A percentile compares a stretch with the other conserved stretches of the same genome.
These are phyloP conservation scores for Lumbricus terrestris DNA, from an alignment of 2,888 invertebrate species.

Conservation along the genomic window DNA sequence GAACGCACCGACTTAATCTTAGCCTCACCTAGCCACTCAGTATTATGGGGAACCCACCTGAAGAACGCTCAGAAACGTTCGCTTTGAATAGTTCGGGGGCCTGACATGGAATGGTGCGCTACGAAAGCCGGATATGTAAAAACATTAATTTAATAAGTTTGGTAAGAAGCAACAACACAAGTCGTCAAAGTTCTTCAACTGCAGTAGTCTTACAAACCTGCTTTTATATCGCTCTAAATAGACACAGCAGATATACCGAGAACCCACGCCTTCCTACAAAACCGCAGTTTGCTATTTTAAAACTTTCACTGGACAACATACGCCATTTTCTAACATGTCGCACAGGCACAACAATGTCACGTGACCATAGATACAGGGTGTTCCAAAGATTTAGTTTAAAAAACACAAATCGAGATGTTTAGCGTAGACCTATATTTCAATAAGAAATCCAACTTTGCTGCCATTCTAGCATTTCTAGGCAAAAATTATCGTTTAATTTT, in stretches of 20 bases:
- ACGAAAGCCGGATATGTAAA: neutral
- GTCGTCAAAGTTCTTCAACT: neutral
- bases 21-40: neutral
- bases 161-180: neutral
- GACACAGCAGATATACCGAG: neutral
- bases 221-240: neutral
- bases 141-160: neutral
- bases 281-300: neutral
- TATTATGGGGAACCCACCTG: neutral
- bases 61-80: neutral
- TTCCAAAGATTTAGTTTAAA: no score
- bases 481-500: no score
- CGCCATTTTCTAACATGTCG: constrained; percentile 3
- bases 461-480: no score
- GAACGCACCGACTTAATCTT: neutral
- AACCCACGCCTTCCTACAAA: neutral
- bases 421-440: no score
- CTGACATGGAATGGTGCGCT: neutral
- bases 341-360: constrained; percentile 13
- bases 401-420: no score
- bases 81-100: neutral
- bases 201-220: neutral
- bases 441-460: no score
- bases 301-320: neutral
- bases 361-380: neutral